A percentile compares a stretch with the other conserved stretches of the same genome.
Conservation (phyloP, 2,888 invertebrate species). For the Pseudolycoriella hygida region DNA sequence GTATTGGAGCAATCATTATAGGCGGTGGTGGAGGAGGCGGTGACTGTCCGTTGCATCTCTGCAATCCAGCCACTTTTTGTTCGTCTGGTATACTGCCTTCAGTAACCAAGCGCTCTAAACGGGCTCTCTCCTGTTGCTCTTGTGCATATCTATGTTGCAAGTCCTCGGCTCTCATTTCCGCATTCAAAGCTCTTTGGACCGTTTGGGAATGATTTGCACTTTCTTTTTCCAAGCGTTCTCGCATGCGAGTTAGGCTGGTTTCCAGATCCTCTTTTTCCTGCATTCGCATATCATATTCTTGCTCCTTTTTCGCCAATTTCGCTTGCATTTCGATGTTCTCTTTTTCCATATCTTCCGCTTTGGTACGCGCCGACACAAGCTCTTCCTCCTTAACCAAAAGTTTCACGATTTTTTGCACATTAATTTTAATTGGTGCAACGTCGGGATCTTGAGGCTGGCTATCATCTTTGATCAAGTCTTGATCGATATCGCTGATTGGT, state of each 20-base stretch:
- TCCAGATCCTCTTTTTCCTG: constrained; percentile 90
- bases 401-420: constrained; percentile 80
- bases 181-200: constrained; percentile 46
- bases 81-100: constrained; percentile 89
- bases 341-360: constrained; percentile 73
- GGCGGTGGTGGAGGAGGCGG: constrained; percentile 29
- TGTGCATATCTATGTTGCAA: constrained; percentile 49
- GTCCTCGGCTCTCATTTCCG: constrained; percentile 38
- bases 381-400: constrained; percentile 87
- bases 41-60: constrained; percentile 33
- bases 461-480: constrained; percentile 18
- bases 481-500: constrained; percentile 24
- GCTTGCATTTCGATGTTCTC: constrained; percentile 78
- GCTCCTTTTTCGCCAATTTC: constrained; percentile 78
- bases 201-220: constrained; percentile 75
- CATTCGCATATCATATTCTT: constrained; percentile 72
- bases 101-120: constrained; percentile 70
- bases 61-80: constrained; percentile 52
- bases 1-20: constrained; percentile 20
- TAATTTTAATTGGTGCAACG: constrained; percentile 68
- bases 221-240: constrained; percentile 78
- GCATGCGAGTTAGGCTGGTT: constrained; percentile 59
- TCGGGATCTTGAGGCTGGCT: constrained; percentile 55
- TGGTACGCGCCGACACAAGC: constrained; percentile 65
- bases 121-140: constrained; percentile 62